phyloP scores from a whole-genome alignment of 2,113 vertebrate genomes.

The Pelobates fuscus region DNA sequence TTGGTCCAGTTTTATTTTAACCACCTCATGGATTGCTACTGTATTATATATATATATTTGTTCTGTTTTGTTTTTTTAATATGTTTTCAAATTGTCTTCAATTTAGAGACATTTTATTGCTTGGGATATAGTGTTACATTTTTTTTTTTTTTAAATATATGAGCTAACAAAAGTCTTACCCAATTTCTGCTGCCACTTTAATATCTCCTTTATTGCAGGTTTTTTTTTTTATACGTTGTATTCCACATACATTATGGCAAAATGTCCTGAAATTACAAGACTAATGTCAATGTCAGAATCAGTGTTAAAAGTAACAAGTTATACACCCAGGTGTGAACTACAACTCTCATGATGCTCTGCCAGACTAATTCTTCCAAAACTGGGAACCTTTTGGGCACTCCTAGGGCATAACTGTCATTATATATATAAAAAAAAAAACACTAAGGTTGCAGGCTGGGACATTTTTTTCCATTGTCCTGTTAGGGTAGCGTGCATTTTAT shows the following conservation, averaged over 20 bases:
- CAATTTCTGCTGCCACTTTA: conserved; percentile 11
- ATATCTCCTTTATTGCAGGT: background rate
- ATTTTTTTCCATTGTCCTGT: conserved; percentile 6
- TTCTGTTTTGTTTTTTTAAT: conserved; percentile 13
- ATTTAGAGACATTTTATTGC: background rate
- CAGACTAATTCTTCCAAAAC: no score
- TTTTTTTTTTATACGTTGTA: conserved; percentile 2
- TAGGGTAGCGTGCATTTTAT: conserved; percentile 35
- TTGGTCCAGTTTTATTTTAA: background rate
- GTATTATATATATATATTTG: no score
- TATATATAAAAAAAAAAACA: background rate
- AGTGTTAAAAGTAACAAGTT: conserved; percentile 15
- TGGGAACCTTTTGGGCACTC: no score
- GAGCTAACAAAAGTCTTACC: conserved; percentile 17
- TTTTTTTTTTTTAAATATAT: background rate
- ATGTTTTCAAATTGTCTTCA: background rate
- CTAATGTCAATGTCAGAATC: conserved; percentile 17
- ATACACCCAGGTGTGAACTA: no score
- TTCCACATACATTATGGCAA: background rate
- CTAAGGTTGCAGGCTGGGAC: conserved; percentile 26
- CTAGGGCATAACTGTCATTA: no score
- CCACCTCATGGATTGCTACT: background rate
- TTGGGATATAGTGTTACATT: background rate
- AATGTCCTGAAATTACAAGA: background rate
- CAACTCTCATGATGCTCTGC: no score